Base-by-base conservation (phyloP, 2,113 vertebrate genomes). In the Tupaia tana region DNA sequence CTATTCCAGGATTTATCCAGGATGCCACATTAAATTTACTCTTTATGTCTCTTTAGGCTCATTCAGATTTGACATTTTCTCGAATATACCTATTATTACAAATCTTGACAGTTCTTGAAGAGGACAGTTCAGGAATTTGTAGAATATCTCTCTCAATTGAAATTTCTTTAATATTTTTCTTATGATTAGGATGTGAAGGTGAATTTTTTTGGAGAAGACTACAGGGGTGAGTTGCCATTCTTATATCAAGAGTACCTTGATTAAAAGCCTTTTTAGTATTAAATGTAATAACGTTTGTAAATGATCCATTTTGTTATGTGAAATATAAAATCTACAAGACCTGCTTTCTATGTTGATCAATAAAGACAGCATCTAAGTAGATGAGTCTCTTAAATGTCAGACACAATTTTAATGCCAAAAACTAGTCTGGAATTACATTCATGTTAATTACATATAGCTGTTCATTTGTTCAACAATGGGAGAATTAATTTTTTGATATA, bases 401-500 rank as follows among this genome's bases (percentile, higher is more conserved):
- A 56, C 29, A 67, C 7, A 14, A 43, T 3, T 67, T 54, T 93
- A 93, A 80, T 73, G 69, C 24, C 90, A 90, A 85, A 69, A 75
- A 84, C 25, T 70, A 73, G 85, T 66, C 29, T 92, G 29, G n/a
- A 54, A 89, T 0, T 22, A 58, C 27, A 43, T 77, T 87, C 2
- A 18, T 19, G 29, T 71, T 91, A 87, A 90, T 52, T 71, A 2
- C 20, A 24, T 88, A 20, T 12, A 83, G 34, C 27, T 97, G 96
- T 91, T 95, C 43, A 90, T 79, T 95, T 95, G 34, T 70, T 79
- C 63, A 92, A 85, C 66, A 88, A 94, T 95, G 18, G 56, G 5
- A 91, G 54, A 79, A 52, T 52, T 2, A 4, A 24, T 19, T 52
- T 52, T 74, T 52, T 67, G 67, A 74, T 64, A 10, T 78, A 82